Evolutionary conservation across 2,113 vertebrate species (phyloP).

Genomic region (Amphiprion ocellaris): DNA sequence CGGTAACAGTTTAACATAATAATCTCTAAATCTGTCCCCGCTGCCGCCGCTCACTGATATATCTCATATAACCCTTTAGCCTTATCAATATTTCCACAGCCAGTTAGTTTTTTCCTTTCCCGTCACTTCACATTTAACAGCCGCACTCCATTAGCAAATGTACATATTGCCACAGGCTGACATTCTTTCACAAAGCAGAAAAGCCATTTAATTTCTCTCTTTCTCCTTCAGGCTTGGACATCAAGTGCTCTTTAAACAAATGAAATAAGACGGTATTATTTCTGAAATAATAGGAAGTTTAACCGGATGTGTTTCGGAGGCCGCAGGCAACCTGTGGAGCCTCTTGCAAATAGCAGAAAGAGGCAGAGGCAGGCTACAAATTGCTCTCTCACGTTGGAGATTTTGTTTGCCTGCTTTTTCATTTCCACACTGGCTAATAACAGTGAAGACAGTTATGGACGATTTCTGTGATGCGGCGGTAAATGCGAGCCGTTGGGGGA

Average conservation of each 20-base stretch:
- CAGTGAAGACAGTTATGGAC: conserved; percentile 26
- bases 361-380: conserved; percentile 22
- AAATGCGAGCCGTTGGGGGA: conserved; percentile 33
- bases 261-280: conserved; percentile 66
- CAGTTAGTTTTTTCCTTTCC: conserved; percentile 69
- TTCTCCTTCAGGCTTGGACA: conserved; percentile 69
- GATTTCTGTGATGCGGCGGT: conserved; percentile 24
- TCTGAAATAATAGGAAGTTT: conserved; percentile 64
- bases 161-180: conserved; percentile 75
- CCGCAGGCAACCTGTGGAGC: conserved; percentile 47
- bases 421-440: conserved; percentile 46
- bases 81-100: conserved; percentile 75
- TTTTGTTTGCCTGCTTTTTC: conserved; percentile 17
- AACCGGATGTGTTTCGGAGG: conserved; percentile 30
- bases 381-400: conserved; percentile 2
- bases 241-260: conserved; percentile 74
- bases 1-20: conserved; percentile 40
- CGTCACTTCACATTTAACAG: conserved; percentile 72
- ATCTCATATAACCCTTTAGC: conserved; percentile 57
- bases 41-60: conserved; percentile 28
- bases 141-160: conserved; percentile 79
- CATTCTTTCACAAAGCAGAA: conserved; percentile 68
- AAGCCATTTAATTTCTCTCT: conserved; percentile 70
- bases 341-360: background rate
- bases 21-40: conserved; percentile 47